Base-by-base conservation (phyloP, 2,797 vertebrate genomes). In the Cynopterus sphinx region DNA sequence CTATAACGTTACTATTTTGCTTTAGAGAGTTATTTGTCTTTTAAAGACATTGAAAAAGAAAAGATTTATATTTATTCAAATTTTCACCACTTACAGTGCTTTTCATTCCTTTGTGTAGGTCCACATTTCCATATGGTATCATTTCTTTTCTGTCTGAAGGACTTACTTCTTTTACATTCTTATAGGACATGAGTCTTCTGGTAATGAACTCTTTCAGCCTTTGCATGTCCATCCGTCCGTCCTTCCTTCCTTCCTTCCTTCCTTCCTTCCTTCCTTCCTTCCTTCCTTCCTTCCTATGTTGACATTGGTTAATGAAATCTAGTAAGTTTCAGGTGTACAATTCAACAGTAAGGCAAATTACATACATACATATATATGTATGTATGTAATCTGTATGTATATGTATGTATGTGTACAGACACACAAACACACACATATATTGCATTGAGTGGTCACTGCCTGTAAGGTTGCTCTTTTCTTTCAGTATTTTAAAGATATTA, bases 21-120 rank as follows among this genome's bases (percentile, higher is more conserved):
- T 79, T 81, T 68, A 84, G 39, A 73, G 22, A 49, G 15, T 88
- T 71, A 41, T 21, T 79, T 83, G 65, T 67, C 33, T 90, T 87
- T 93, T 39, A 84, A 84, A 71, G 87, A 67, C 39, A 67, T 31
- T 85, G 93, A 46, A 91, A 84, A 74, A 53, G 68, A 81, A 93
- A 75, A 61, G 8, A 9, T 43, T 41, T 63, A 9, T 75, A 22
- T 43, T 82, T 87, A 31, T 43, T 65, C 51, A 21, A 51, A 9
- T 87, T 88, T 53, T 93, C 78, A 63, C 57, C 12, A 89, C 0
- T 59, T 39, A 19, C 11, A 68, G 13, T 68, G 73, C 21, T 61
- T 55, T 74, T 63, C 51, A 46, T 84, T 82, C 39, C 9, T 59
- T 81, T 73, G 26, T 78, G 17, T 82, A n/a, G 46, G 55, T 70